Evolutionary conservation across 2,888 invertebrate species (phyloP).

Genomic region (Lochmaea crataegi): DNA sequence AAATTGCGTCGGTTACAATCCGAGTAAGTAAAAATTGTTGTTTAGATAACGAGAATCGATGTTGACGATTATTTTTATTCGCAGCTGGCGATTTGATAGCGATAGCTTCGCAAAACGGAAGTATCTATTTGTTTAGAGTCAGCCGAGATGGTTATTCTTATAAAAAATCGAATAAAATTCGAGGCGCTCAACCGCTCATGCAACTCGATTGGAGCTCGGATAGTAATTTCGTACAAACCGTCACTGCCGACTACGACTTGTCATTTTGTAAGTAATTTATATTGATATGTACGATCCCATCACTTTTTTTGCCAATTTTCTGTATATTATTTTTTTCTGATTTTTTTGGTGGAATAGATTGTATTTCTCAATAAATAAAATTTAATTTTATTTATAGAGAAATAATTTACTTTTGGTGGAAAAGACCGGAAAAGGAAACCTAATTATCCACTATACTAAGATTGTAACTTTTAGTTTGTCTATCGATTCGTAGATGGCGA

Average conservation of each 20-base stretch:
- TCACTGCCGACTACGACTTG: constrained; percentile 89
- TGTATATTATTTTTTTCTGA: too few relatives aligned
- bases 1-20: constrained; percentile 88
- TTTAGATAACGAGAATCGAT: too few relatives aligned
- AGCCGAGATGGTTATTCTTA: constrained; percentile 91
- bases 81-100: constrained; percentile 88
- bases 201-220: constrained; percentile 94
- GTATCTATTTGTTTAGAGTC: constrained; percentile 84
- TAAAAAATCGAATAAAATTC: constrained; percentile 88
- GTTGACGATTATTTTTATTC: neutral
- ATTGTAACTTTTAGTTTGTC: too few relatives aligned
- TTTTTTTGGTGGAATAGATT: too few relatives aligned
- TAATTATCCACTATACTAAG: too few relatives aligned
- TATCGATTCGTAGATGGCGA: too few relatives aligned
- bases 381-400: too few relatives aligned
- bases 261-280: constrained; percentile 78
- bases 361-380: too few relatives aligned
- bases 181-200: constrained; percentile 85
- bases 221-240: constrained; percentile 87
- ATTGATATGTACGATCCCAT: neutral
- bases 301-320: too few relatives aligned
- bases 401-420: too few relatives aligned
- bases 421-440: too few relatives aligned
- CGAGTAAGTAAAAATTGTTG: constrained; percentile 70
- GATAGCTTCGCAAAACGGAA: constrained; percentile 91